Evolutionary conservation across 2,113 vertebrate species (phyloP).

Genomic region (Phyllopteryx taeniolatus): DNA sequence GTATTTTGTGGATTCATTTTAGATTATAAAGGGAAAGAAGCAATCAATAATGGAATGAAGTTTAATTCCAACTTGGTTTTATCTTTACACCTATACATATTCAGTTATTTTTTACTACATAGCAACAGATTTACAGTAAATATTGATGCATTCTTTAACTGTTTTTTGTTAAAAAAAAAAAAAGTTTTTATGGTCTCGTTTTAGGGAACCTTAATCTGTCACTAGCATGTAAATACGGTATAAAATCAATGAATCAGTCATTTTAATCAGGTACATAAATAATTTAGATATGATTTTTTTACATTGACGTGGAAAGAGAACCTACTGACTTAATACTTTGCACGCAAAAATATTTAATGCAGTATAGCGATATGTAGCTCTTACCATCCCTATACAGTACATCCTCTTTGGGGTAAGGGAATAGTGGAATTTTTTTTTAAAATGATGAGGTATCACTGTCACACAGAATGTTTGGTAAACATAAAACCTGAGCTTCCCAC

Average conservation of each 20-base stretch:
- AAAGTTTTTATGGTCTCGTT: not conserved
- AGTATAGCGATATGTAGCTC: not conserved
- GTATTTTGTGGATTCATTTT: not conserved
- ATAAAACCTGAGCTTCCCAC: constrained; percentile 40
- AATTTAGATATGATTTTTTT: not conserved
- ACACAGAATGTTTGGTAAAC: constrained; percentile 33
- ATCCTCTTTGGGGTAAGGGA: not conserved
- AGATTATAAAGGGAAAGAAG: not conserved
- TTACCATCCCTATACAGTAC: not conserved
- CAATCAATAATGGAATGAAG: not conserved
- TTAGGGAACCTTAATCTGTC: not conserved
- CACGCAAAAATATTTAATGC: not conserved
- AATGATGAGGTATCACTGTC: constrained; percentile 33
- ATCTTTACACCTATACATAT: not conserved
- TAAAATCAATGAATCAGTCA: not conserved
- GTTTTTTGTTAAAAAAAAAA: not conserved
- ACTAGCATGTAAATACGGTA: not conserved
- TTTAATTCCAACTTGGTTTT: not conserved
- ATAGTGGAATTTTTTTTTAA: not conserved
- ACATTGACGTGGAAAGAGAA: not conserved
- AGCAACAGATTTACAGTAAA: not conserved
- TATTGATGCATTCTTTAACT: not conserved
- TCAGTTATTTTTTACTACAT: not conserved
- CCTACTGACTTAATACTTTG: not conserved
- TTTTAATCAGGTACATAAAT: not conserved